Evolutionary conservation across 2,113 vertebrate species (phyloP), one percentile per base, ranked within the genome.

Genomic region (Cyprinodon brontotheroides): DNA sequence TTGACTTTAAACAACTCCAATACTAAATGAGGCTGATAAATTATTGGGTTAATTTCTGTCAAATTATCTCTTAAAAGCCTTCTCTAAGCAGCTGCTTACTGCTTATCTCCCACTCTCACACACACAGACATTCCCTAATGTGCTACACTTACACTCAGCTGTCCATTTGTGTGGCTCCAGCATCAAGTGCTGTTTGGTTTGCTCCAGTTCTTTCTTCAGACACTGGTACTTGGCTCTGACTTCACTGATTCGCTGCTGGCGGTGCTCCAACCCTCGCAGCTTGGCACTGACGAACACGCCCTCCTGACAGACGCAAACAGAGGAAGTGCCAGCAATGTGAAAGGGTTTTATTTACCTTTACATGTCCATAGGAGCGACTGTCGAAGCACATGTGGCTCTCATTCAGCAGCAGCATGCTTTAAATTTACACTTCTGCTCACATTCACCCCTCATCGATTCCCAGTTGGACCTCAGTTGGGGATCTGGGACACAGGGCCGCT

Each of bases 81-180:
- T 41, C 47, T 61, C 6, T 29, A 53, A 67, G 15, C 65, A 48
- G 40, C 41, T 65, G 57, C 37, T 61, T 29, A 61, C 48, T 14
- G 22, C 38, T 29, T n/a, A 22, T 61, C 14, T 48, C 13, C 50
- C 22, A 61, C 60, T 1, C 60, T 29, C 22, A 65, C 63, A 71
- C 40, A 61, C 15, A 50, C 53, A 6, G 15, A 63, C 10, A 53
- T 47, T 37, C 62, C 45, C 29, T 61, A 43, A 48, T 68, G 68
- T 73, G 70, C 50, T 29, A 17, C 96, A 89, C 97, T 97, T 94
- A 99, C 98, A 99, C 93, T 99, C 98, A 4, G 93, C 92, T 80
- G 96, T 97, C 98, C 98, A 99, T 67, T 97, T 98, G 87, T 96
- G 96, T 38, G 97, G 97, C 78, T 99, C 97, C 89, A 99, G 91